Evolutionary conservation across 2,113 vertebrate genomes (phyloP), one percentile per base, ranked within the genome.

Genomic region (Actenoides lindsayi): DNA sequence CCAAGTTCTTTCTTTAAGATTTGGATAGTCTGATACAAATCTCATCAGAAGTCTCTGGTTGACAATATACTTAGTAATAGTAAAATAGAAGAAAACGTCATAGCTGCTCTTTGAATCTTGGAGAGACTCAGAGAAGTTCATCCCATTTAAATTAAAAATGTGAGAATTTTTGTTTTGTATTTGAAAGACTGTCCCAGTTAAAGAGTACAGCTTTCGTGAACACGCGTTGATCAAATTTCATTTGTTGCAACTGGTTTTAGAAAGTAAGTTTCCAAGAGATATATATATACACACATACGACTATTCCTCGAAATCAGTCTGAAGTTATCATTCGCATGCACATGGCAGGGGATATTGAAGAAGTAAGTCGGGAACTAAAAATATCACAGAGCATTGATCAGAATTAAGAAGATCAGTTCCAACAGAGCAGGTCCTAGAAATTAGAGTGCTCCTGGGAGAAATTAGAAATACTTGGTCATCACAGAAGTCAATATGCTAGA

Each of bases 361-460:
- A 75, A 89, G 23, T 39, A n/a, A 80, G 50, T 67, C 0, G 4
- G 28, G 16, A 53, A 73, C 80, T 78, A 67, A 90, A 94, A 90
- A 64, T 60, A 89, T 51, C 71, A 75, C 59, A 69, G 57, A 11
- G 3, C 53, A 82, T 76, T 84, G 89, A 94, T 91, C 56, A 78
- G 87, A 83, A 89, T 83, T 92, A 92, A 94, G 87, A 74, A 68
- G 75, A 83, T 82, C 93, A 85, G 74, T 71, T 97, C 83, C 89
- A 83, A 41, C 56, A 91, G 89, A 94, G 23, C 51, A 69, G 79
- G 25, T 88, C 63, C 42, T 83, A 65, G 67, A 76, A 93, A 90
- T 83, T 51, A 74, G 42, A 80, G 63, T 30, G 24, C 59, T 91
- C 56, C 53, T 81, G 83, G 81, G 57, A 94, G 68, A 70, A 90